phyloP scores from a whole-genome alignment of 2,113 vertebrate species.

The Falco punctatus region DNA sequence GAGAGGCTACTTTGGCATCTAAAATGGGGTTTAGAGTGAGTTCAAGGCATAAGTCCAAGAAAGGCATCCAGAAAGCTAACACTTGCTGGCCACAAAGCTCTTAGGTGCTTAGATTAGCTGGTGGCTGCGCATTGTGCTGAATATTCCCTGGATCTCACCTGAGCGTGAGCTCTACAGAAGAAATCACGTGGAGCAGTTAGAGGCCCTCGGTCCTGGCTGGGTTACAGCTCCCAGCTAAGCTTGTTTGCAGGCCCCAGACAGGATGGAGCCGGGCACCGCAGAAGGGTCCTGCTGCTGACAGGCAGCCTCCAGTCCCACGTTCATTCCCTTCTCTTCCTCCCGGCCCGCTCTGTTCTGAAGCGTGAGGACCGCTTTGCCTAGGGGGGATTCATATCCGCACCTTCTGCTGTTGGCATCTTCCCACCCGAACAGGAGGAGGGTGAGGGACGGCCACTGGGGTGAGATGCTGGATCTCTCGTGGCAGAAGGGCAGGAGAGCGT shows the following conservation, averaged over 20 bases:
- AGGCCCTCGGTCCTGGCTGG: neutral
- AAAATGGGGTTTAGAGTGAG: neutral
- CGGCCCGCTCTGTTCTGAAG: neutral
- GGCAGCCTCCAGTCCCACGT: neutral
- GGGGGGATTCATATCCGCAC: neutral
- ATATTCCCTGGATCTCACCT: conserved; percentile 31
- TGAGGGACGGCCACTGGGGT: rapidly evolving
- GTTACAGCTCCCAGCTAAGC: neutral
- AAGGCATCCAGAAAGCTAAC: neutral
- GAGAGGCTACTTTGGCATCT: conserved; percentile 3
- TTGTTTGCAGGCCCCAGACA: neutral
- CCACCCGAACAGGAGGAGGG: neutral
- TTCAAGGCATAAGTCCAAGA: conserved; percentile 11
- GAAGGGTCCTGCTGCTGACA: neutral
- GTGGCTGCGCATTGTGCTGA: neutral
- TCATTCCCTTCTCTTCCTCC: neutral
- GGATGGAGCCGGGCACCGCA: neutral
- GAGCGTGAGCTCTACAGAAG: neutral
- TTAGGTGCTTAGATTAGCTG: neutral
- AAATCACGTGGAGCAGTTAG: neutral
- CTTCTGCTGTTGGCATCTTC: neutral
- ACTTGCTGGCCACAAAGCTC: neutral
- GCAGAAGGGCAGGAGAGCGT: neutral
- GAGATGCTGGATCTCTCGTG: neutral
- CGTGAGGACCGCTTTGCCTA: neutral